Evolutionary conservation across 2,113 vertebrate species (phyloP), one percentile per base, ranked within the genome.

Genomic region (Psittacus erithacus): DNA sequence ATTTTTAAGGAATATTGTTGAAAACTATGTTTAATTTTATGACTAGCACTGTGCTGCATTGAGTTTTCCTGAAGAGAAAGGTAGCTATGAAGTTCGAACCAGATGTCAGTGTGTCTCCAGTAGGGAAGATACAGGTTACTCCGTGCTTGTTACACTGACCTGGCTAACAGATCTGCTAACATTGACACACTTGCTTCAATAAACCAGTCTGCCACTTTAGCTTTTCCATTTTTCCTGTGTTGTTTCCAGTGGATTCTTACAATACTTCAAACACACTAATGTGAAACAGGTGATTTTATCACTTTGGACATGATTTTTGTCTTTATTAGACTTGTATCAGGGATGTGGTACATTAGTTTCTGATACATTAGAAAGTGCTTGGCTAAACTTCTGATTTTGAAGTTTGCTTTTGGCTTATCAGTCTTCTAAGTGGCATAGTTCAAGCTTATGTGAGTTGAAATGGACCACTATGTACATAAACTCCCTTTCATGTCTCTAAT

Each of bases 301-400:
- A 9, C 39, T 63, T 67, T 0, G 0, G 46, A 25, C 4, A 1
- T 20, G 38, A 10, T 4, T 24, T 59, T 55, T 70, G 4, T 77
- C 17, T 69, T 73, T 73, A 11, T 33, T 91, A 35, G 27, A 14
- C 39, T 75, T 59, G 10, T 16, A 29, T 63, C 33, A 33, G 47
- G 25, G 13, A 52, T 62, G 39, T 79, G 44, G 11, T 64, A 4
- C 27, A 47, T 67, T 13, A 38, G 17, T 47, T 81, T 44, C 38
- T 71, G 39, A 38, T 16, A 11, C 13, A 7, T 43, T 47, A 41
- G 17, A 9, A 82, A 46, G 27, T 6, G 12, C 43, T 79, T 65
- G 1, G 15, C 70, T 41, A 29, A 55, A 31, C 4, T 27, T 15
- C 2, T 4, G 33, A 33, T 25, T 91, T 49, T 41, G 38, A 15